Conservation (phyloP, 2,888 invertebrate species). For the Anticlea derivata region DNA sequence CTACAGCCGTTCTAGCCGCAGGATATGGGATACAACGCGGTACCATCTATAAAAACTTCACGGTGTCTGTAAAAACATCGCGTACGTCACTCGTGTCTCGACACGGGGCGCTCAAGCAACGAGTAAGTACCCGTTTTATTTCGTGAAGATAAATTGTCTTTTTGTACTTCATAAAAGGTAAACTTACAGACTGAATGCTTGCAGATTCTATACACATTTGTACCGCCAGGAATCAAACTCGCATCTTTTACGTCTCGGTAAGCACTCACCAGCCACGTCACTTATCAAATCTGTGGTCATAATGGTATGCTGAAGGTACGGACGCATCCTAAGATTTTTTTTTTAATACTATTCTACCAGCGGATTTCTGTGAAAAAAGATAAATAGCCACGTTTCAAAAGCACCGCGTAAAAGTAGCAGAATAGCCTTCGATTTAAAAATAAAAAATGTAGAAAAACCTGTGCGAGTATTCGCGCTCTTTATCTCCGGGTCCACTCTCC, state of each 20-base stretch:
- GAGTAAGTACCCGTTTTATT: slow-evolving; percentile 7
- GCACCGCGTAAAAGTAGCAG: background rate
- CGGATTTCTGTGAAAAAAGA: background rate
- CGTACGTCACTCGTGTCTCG: slow-evolving; percentile 15
- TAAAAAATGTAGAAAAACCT: slow-evolving; percentile 34
- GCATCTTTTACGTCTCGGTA: too few relatives aligned
- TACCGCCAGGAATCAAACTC: too few relatives aligned
- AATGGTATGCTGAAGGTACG: too few relatives aligned
- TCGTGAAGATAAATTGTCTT: slow-evolving; percentile 10
- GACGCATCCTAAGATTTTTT: too few relatives aligned
- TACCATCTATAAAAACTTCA: slow-evolving; percentile 27
- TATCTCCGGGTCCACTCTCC: slow-evolving; percentile 78
- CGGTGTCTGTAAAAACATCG: slow-evolving; percentile 18
- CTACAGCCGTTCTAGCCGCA: slow-evolving; percentile 54
- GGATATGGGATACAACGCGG: slow-evolving; percentile 38
- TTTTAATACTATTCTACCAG: too few relatives aligned
- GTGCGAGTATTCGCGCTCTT: slow-evolving; percentile 60
- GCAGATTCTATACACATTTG: too few relatives aligned
- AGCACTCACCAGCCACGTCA: too few relatives aligned
- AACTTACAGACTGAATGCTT: background rate
- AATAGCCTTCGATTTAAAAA: slow-evolving; percentile 16
- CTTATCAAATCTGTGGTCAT: too few relatives aligned
- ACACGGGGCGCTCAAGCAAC: background rate
- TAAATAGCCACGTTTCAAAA: background rate
- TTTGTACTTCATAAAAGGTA: background rate